Conservation (phyloP, 2,888 invertebrate genomes). For the Nematopogon swammerdamellus region DNA sequence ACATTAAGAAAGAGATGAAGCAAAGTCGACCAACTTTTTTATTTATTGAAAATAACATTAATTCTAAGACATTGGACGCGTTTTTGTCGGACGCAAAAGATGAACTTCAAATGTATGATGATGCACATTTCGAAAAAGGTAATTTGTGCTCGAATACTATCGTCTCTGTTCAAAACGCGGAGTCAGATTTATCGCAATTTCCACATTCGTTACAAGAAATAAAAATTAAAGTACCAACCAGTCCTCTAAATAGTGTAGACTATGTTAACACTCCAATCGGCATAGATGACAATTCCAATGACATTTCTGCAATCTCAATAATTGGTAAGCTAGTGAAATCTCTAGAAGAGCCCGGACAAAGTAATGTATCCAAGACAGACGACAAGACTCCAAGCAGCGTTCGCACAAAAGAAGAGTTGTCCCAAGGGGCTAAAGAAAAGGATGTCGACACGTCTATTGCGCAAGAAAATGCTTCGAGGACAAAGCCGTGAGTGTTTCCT, state of each 20-base stretch:
- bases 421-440: constrained; percentile 3
- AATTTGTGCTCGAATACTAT: too few relatives aligned
- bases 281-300: constrained; percentile 41
- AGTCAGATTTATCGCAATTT: not conserved
- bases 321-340: too few relatives aligned
- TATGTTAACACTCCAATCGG: not conserved
- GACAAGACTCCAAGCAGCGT: not conserved
- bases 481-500: too few relatives aligned
- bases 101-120: constrained; percentile 37
- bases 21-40: constrained; percentile 46
- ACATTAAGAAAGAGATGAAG: constrained; percentile 38
- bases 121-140: too few relatives aligned
- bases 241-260: too few relatives aligned
- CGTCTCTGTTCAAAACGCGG: constrained; percentile 45
- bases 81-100: constrained; percentile 59
- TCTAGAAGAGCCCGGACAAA: not conserved
- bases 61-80: constrained; percentile 53
- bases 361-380: not conserved
- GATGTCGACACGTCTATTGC: constrained; percentile 5
- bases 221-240: too few relatives aligned
- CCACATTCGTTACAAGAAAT: not conserved
- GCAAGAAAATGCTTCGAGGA: not conserved
- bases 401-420: constrained; percentile 4
- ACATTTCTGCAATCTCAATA: constrained; percentile 19
- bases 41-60: constrained; percentile 33